These are phyloP conservation scores for Stegastes partitus DNA, from an alignment of 2,113 vertebrate species.

Conservation along the genomic window DNA sequence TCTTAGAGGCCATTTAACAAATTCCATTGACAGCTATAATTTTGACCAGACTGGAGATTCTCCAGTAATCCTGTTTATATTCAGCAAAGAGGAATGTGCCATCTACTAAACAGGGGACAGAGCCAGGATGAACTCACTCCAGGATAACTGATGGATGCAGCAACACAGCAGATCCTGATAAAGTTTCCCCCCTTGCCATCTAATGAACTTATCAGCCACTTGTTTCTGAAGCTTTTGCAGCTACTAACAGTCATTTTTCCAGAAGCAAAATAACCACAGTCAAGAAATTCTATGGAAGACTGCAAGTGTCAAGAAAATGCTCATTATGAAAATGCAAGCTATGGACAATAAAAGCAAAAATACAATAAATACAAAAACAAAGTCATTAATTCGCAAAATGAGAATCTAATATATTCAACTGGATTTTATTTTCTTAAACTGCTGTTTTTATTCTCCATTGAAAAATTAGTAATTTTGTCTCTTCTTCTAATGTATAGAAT, in stretches of 20 bases:
- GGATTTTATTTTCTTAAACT: too few species aligned
- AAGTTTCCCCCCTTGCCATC: not conserved
- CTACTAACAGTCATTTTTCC: not conserved
- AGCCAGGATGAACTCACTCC: not conserved
- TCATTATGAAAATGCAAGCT: too few species aligned
- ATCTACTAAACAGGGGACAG: not conserved
- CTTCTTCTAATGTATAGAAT: too few species aligned
- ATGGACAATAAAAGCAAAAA: not conserved
- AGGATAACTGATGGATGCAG: not conserved
- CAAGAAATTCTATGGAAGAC: not conserved
- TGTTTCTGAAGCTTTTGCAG: constrained; percentile 4
- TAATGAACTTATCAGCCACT: not conserved
- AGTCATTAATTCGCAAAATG: too few species aligned
- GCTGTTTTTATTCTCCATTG: too few species aligned
- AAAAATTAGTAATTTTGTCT: too few species aligned
- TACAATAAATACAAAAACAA: too few species aligned
- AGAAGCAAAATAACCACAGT: not conserved
- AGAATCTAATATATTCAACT: too few species aligned
- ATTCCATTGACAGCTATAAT: constrained; percentile 50
- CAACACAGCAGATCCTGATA: not conserved
- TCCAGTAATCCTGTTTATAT: constrained; percentile 24
- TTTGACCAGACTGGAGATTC: constrained; percentile 18
- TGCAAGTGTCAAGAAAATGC: too few species aligned
- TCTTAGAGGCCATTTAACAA: constrained; percentile 53
- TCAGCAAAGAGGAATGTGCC: not conserved